A percentile compares a stretch with the other conserved stretches of the same genome.
Evolutionary conservation across 2,797 vertebrate genomes (phyloP).

Genomic region (Molossus alvarezi): DNA sequence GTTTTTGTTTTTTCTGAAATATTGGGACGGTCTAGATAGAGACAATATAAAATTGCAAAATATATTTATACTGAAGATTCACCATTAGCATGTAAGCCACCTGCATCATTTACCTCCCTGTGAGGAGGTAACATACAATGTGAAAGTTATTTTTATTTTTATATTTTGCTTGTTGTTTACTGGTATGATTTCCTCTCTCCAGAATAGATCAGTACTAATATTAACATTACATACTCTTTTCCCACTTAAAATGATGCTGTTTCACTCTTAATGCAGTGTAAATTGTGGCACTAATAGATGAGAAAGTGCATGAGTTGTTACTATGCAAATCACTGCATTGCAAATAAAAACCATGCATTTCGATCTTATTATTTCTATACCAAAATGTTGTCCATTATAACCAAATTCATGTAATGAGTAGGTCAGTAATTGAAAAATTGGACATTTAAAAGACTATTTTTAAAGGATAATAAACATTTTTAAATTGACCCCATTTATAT

Average conservation of each 20-base stretch:
- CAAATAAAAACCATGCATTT: not conserved
- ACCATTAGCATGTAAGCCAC: slow-evolving; percentile 31
- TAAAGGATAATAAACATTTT: slow-evolving; percentile 14
- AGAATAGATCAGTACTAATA: not conserved
- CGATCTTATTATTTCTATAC: not conserved
- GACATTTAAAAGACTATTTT: not conserved
- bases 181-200: not conserved
- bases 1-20: slow-evolving; percentile 79
- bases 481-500: slow-evolving; percentile 14
- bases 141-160: slow-evolving; percentile 61
- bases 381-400: slow-evolving; percentile 1
- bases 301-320: not conserved
- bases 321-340: slow-evolving; percentile 43
- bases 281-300: not conserved
- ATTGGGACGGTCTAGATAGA: slow-evolving; percentile 81
- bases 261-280: slow-evolving; percentile 28
- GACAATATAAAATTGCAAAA: slow-evolving; percentile 80
- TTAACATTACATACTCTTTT: not conserved
- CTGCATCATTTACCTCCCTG: slow-evolving; percentile 62
- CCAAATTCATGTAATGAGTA: not conserved
- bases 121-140: slow-evolving; percentile 61
- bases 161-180: not conserved
- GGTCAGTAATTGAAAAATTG: not conserved
- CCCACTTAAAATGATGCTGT: not conserved
- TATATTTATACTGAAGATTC: slow-evolving; percentile 77